These are phyloP conservation scores for Merops nubicus DNA, from an alignment of 2,113 vertebrate genomes.

Conservation along the genomic window DNA sequence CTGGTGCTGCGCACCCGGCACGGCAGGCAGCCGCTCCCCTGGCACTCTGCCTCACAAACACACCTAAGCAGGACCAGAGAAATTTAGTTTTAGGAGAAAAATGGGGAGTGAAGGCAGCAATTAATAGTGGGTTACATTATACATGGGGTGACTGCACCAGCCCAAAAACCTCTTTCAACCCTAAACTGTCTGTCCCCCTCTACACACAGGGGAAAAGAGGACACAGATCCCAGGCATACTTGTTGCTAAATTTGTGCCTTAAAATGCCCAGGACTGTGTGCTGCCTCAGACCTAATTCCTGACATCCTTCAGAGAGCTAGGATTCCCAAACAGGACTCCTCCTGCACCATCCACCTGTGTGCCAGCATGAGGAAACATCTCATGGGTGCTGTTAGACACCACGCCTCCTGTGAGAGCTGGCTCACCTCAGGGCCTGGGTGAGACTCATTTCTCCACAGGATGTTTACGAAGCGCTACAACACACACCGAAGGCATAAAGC, in stretches of 20 bases:
- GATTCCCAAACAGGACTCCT: background rate
- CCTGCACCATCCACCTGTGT: rapidly evolving
- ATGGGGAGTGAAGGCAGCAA: background rate
- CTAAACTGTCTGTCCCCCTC: background rate
- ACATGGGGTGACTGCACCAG: background rate
- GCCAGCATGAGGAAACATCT: background rate
- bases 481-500: rapidly evolving
- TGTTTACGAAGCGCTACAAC: background rate
- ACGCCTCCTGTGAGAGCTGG: background rate
- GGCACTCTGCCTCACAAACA: background rate
- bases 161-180: background rate
- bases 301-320: background rate
- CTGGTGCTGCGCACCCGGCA: background rate
- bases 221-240: background rate
- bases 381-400: rapidly evolving
- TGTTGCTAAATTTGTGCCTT: background rate
- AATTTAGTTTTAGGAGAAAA: background rate
- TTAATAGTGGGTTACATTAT: background rate
- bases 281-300: background rate
- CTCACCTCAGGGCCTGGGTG: background rate
- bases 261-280: background rate
- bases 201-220: background rate
- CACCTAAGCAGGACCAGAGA: background rate
- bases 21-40: background rate
- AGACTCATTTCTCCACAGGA: background rate